These are phyloP conservation scores for Chrysochloris asiatica DNA, from an alignment of 2,113 vertebrate species.

Conservation along the genomic window DNA sequence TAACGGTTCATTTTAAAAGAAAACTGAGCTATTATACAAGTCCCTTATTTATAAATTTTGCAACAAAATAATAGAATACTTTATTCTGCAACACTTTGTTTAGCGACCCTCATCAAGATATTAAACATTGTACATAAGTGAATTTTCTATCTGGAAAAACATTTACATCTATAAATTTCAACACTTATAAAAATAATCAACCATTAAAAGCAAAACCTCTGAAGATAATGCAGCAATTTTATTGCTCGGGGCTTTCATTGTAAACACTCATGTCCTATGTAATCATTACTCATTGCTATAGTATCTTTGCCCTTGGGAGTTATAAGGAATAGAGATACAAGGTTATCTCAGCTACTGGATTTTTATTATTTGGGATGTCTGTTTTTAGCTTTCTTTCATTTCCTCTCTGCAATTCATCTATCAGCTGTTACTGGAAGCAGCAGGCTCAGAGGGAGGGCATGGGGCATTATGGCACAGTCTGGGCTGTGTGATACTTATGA, in stretches of 20 bases:
- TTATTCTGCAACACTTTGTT: neutral
- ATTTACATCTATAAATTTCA: too few species aligned
- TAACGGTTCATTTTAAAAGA: neutral
- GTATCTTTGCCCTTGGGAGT: neutral
- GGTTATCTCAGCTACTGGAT: neutral
- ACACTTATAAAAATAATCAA: neutral
- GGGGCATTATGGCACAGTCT: too few species aligned
- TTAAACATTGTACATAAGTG: neutral
- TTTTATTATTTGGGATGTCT: neutral
- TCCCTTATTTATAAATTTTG: neutral
- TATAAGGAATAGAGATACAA: neutral
- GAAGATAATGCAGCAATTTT: neutral
- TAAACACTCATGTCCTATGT: neutral
- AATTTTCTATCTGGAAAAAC: neutral
- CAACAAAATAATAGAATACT: neutral
- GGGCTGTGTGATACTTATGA: neutral
- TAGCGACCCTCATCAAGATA: neutral
- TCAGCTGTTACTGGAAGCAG: neutral
- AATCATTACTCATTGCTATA: neutral
- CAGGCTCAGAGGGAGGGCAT: neutral
- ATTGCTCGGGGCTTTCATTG: neutral
- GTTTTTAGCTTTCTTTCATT: neutral
- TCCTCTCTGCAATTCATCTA: neutral
- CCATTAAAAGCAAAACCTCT: neutral
- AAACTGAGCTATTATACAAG: neutral